Evolutionary conservation across 2,888 invertebrate genomes (phyloP), one percentile per base, ranked within the genome.

Genomic region (Syrphus vitripennis): DNA sequence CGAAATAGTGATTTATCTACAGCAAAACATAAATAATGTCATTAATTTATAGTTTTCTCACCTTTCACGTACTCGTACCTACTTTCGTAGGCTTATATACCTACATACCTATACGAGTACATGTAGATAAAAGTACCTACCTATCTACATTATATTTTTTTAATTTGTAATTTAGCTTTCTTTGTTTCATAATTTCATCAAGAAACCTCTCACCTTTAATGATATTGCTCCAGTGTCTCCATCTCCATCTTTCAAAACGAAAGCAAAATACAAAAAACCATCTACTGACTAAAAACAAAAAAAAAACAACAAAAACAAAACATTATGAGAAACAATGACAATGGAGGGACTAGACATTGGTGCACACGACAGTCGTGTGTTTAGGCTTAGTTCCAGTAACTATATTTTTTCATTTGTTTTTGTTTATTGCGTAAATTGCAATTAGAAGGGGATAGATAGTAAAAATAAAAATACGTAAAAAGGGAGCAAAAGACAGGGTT

Each of bases 391-490:
- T 34, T 29, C 31, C 2, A 48, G 26, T 9, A 45, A 45, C 45
- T 45, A 50, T 24, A n/a, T n/a, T 45, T 55, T 55, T 77, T 74
- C 16, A 14, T 50, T 77, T 65, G 48, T 61, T 76, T 79, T 80
- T 63, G 77, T 86, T 82, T 77, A 69, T 86, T 86, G 86, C 86
- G 86, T 82, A 86, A 86, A 86, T 82, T 75, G 77, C 37, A 77
- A 55, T 86, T 77, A 45, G 69, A 78, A 48, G 37, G 67, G 55
- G 55, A 53, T n/a, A 40, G 34, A 55, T 1, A n/a, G 31, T 26
- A 16, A 5, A 10, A 55, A 14, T 2, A 59, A 4, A 14, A 0
- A 24, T 1, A 48, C 14, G 26, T 6, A 53, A 55, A n/a, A 67
- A 50, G 4, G 34, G 7, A 61, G 12, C 21, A 12, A 21, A 3